phyloP scores from a whole-genome alignment of 2,888 invertebrate genomes.

The Cosmorhoe ocellata region DNA sequence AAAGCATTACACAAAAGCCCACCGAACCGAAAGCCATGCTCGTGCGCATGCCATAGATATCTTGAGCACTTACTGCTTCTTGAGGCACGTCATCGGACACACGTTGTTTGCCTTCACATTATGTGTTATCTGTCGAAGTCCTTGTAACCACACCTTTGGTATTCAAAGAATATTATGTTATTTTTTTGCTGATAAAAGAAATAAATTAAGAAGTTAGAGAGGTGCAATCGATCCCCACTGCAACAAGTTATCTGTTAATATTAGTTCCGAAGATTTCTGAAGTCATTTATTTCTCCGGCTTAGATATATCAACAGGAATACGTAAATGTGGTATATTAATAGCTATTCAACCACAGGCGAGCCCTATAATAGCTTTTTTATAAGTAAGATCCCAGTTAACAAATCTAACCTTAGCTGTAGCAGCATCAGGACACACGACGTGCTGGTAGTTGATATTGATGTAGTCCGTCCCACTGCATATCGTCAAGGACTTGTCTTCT shows the following conservation, averaged over 20 bases:
- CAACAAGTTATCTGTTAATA: too few species aligned
- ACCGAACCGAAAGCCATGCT: slow-evolving; percentile 13
- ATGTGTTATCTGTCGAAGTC: slow-evolving; percentile 96
- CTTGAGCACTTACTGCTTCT: slow-evolving; percentile 97
- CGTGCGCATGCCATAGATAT: slow-evolving; percentile 14
- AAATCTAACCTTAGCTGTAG: slow-evolving; percentile 92
- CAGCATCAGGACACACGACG: slow-evolving; percentile 96
- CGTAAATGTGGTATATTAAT: too few species aligned
- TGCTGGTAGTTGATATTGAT: slow-evolving; percentile 99
- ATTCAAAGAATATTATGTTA: slow-evolving; percentile 56
- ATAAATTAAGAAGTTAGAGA: too few species aligned
- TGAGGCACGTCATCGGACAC: slow-evolving; percentile 98
- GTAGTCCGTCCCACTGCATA: slow-evolving; percentile 99
- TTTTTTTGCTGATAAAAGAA: too few species aligned
- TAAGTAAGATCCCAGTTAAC: too few species aligned
- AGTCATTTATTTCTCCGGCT: too few species aligned
- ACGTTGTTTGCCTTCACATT: slow-evolving; percentile 99
- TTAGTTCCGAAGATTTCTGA: too few species aligned
- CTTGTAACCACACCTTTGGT: slow-evolving; percentile 96
- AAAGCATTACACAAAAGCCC: not conserved
- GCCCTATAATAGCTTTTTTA: too few species aligned
- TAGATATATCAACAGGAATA: too few species aligned
- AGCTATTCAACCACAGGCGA: too few species aligned
- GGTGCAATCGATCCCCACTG: too few species aligned
- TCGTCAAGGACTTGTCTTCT: slow-evolving; percentile 97